Conservation (phyloP, 2,113 vertebrate genomes). For the Cephalopholis sonnerati region DNA sequence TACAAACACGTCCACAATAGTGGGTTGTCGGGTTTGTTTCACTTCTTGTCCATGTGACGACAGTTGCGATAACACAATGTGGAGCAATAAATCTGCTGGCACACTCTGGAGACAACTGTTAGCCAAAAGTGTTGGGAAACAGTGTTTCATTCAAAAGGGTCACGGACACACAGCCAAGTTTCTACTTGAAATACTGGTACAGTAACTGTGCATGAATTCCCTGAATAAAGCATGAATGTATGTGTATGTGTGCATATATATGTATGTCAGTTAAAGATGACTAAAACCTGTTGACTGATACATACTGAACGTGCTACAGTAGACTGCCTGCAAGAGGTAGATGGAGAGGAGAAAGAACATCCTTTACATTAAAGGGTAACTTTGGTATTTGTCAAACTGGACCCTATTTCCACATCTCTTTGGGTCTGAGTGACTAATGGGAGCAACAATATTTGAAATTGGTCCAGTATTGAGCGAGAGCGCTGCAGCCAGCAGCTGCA, state of each 20-base stretch:
- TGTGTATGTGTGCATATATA: neutral
- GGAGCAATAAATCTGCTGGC: conserved; percentile 61
- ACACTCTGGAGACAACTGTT: neutral
- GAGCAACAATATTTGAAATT: too few species aligned
- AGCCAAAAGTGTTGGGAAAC: conserved; percentile 63
- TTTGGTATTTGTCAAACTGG: too few species aligned
- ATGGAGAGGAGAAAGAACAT: neutral
- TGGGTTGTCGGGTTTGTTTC: conserved; percentile 43
- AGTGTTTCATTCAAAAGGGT: conserved; percentile 43
- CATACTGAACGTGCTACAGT: neutral
- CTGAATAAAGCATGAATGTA: neutral
- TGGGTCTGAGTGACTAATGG: too few species aligned
- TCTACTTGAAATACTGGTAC: conserved; percentile 1
- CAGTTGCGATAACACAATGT: conserved; percentile 49
- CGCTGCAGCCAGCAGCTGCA: too few species aligned
- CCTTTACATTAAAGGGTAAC: neutral
- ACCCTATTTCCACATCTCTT: too few species aligned
- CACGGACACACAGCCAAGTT: conserved; percentile 27
- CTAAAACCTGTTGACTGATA: neutral
- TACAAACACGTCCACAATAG: conserved; percentile 29
- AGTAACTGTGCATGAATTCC: neutral
- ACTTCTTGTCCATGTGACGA: conserved; percentile 33
- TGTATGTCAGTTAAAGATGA: neutral
- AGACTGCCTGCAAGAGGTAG: neutral
- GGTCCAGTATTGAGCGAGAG: too few species aligned